Base-by-base conservation (phyloP, 2,888 invertebrate genomes). In the Epinotia nisella region DNA sequence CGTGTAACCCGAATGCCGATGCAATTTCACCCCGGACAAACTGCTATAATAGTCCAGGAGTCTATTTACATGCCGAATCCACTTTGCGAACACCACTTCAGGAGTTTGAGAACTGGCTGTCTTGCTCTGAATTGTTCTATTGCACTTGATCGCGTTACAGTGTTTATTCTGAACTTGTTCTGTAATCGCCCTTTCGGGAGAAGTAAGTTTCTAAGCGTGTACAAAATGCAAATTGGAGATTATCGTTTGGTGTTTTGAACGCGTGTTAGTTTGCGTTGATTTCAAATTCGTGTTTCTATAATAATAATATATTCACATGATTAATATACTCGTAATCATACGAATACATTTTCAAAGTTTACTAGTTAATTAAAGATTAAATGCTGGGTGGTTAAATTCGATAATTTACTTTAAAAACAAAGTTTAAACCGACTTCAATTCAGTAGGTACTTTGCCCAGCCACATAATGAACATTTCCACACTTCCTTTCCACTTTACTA, bases 31-130 rank as follows among this genome's bases (percentile, higher is more conserved):
- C 49, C 35, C 61, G 49, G 53, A 17, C 51, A 29, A 59, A 53
- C 53, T 64, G 62, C 45, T 17, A 29, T 64, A 69, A 73, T 73
- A 64, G 61, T 58, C 51, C 41, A 35, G 35, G 49, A 35, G 60
- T 59, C 55, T 29, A 69, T 69, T 73, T 73, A 64, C 73, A 69
- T 73, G 39, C 56, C 64, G 62, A 69, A 64, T 73, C 62, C 58
- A 64, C 64, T 73, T 64, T 62, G 58, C 35, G 39, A 67, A 68
- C 72, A 45, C 21, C 49, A 51, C 49, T 62, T 24, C 7, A 15
- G 45, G 69, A 73, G 58, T 73, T 64, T 35, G 29, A 10, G 56
- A 21, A 58, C 13, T 62, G 49, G 35, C 24, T 39, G 45, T 66
- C 65, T 55, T 35, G 13, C 29, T 53, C 41, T 15, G 29, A 35